phyloP scores from a whole-genome alignment of 1,140 invertebrate species.

The Drosophila paulistorum region DNA sequence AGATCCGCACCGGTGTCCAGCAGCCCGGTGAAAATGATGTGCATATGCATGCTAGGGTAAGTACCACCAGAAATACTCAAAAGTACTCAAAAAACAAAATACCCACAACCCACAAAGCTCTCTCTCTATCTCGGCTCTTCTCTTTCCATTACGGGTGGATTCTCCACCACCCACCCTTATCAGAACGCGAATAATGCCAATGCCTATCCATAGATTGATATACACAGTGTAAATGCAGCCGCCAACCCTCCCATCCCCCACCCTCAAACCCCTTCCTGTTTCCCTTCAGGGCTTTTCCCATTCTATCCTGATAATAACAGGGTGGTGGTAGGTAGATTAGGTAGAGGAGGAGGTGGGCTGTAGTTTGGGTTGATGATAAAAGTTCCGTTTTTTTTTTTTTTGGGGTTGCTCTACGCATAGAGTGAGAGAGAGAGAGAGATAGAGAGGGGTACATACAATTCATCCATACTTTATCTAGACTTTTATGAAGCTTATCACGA shows the following conservation, averaged over 20 bases:
- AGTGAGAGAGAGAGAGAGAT: neutral
- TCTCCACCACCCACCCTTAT: conserved; percentile 4
- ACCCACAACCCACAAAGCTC: neutral
- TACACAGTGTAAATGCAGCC: neutral
- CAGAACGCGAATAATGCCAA: neutral
- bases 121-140: too few relatives aligned
- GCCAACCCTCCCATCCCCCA: neutral
- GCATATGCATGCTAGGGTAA: conserved; percentile 80
- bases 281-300: neutral
- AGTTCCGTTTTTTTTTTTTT: neutral
- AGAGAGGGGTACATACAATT: neutral
- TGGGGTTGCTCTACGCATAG: neutral
- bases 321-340: neutral
- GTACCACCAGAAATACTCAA: conserved; percentile 22
- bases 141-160: neutral
- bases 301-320: neutral
- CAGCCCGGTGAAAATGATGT: conserved; percentile 78
- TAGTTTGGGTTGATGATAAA: conserved; percentile 1
- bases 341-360: neutral
- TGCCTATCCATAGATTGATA: neutral
- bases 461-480: neutral
- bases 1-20: conserved; percentile 81
- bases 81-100: neutral
- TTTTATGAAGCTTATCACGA: conserved; percentile 1
- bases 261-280: neutral